Evolutionary conservation across 2,888 invertebrate genomes (phyloP), one percentile per base, ranked within the genome.

Genomic region (Diarsia dahlii): DNA sequence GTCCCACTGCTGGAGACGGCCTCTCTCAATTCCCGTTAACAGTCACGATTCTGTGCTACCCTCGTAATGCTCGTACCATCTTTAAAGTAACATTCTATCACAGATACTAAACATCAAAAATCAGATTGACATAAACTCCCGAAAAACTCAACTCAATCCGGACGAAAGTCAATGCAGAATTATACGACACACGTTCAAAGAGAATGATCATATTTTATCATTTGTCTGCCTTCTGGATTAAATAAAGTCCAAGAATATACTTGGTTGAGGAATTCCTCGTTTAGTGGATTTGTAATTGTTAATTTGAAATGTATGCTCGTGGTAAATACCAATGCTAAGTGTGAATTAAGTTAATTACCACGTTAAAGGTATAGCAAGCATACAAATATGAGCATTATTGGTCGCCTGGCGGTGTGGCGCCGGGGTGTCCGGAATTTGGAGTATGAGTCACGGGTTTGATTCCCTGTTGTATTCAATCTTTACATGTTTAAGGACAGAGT

Each of bases 351-450:
- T 83, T 76, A 75, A 81, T 81, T 68, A 81, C 65, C 54, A 52
- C 67, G 82, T 71, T 54, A 63, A 60, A 46, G 65, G 48, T 56
- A 65, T 71, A 63, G 72, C 12, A 54, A 60, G 81, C 69, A 81
- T 82, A 75, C 82, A 81, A 81, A 81, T 81, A 81, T 81, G 70
- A 71, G 34, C 52, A 81, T 82, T 81, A 81, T 77, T 67, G 46
- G 23, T 12, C 13, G 28, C 2, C 18, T 63, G 69, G 13, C 81
- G 58, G 34, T n/a, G 56, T 63, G 81, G 72, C 82, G 81, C 78
- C 81, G 18, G n/a, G 6, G 34, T 13, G 50, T 5, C 20, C 48
- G 6, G n/a, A 8, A 46, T 46, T 20, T 13, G 52, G 62, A 66
- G 45, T 56, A 12, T 8, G 48, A 69, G 48, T 15, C 54, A 45